Percentiles rank a stretch among this genome's conserved stretches.
These are phyloP conservation scores for Pygocentrus nattereri DNA, from an alignment of 2,797 vertebrate genomes.

Conservation along the genomic window DNA sequence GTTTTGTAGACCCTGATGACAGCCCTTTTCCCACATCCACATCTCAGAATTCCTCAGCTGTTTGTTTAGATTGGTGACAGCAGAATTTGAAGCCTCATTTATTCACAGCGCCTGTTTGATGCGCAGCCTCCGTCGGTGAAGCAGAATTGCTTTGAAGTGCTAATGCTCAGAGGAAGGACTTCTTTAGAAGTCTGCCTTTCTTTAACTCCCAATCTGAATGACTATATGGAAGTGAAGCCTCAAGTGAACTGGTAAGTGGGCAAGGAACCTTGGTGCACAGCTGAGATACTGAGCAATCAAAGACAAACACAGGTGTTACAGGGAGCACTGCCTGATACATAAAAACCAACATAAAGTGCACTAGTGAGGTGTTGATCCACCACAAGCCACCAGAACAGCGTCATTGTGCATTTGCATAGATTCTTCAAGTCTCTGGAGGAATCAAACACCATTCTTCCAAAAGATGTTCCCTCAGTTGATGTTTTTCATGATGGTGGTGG, in stretches of 20 bases:
- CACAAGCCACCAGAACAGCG: too few relatives aligned
- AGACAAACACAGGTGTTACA: too few relatives aligned
- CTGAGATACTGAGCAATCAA: too few relatives aligned
- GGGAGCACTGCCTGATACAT: too few relatives aligned
- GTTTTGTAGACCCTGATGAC: background rate
- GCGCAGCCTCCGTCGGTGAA: background rate
- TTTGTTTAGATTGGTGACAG: conserved; percentile 26
- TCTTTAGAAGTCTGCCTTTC: background rate
- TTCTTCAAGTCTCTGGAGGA: too few relatives aligned
- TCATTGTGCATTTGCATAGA: too few relatives aligned
- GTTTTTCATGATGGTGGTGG: too few relatives aligned
- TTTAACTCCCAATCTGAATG: background rate
- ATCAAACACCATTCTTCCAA: too few relatives aligned
- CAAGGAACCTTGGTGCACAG: too few relatives aligned
- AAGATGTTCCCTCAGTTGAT: too few relatives aligned
- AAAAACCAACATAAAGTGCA: too few relatives aligned
- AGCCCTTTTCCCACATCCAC: background rate
- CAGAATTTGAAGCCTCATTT: conserved; percentile 22
- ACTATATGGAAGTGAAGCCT: background rate
- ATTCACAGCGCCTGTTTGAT: conserved; percentile 13
- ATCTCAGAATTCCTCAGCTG: background rate
- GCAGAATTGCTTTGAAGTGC: conserved; percentile 32
- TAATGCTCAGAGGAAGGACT: conserved; percentile 13
- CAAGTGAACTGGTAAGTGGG: background rate
- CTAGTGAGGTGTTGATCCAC: too few relatives aligned